A percentile compares a stretch with the other conserved stretches of the same genome.
Evolutionary conservation across 2,888 invertebrate genomes (phyloP).

Genomic region (Tigriopus californicus): DNA sequence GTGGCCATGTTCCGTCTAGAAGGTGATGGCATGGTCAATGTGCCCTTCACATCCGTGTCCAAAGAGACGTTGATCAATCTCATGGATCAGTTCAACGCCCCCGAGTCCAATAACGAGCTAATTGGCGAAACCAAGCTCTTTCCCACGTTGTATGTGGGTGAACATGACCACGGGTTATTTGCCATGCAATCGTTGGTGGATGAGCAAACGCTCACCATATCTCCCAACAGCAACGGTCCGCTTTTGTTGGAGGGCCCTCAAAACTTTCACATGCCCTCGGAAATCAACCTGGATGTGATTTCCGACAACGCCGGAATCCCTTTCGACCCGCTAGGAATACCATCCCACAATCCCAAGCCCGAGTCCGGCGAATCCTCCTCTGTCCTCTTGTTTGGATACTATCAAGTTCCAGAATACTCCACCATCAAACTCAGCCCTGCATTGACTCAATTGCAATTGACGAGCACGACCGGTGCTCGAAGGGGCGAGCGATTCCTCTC

Average conservation of each 20-base stretch:
- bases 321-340: slow-evolving; percentile 8
- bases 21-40: slow-evolving; percentile 22
- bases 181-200: slow-evolving; percentile 82
- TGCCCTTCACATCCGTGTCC: slow-evolving; percentile 26
- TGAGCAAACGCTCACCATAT: slow-evolving; percentile 56
- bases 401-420: slow-evolving; percentile 23
- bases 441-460: neutral
- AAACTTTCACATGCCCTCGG: neutral
- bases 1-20: slow-evolving; percentile 55
- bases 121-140: neutral
- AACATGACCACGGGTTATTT: slow-evolving; percentile 65
- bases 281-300: neutral
- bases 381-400: slow-evolving; percentile 21
- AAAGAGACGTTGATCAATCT: slow-evolving; percentile 24
- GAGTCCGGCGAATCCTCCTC: neutral
- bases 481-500: no score
- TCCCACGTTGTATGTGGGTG: slow-evolving; percentile 79
- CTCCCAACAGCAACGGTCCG: slow-evolving; percentile 45
- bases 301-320: slow-evolving; percentile 1
- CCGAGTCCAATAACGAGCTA: neutral
- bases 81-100: slow-evolving; percentile 7
- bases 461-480: neutral
- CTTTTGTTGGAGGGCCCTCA: slow-evolving; percentile 53
- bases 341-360: no score
- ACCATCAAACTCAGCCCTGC: neutral